Base-by-base conservation (phyloP, 2,888 invertebrate genomes). In the Eutolmus rufibarbis region DNA sequence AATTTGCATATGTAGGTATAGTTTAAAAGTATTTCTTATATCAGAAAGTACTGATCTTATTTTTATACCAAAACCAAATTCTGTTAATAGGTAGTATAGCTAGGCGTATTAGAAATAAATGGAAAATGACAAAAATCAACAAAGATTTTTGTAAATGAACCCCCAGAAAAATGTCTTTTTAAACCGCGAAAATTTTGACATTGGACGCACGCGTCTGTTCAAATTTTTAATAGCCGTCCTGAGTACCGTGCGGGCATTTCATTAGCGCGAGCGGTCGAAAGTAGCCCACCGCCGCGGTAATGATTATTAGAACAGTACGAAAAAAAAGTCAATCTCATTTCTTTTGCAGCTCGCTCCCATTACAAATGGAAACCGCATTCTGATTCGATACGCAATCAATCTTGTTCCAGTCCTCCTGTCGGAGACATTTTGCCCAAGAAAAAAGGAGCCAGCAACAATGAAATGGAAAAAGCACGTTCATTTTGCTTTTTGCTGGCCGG, bases 331-430 rank as follows among this genome's bases (percentile, higher is more conserved):
- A 76, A 77, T 86, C 86, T 86, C 74, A 77, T 77, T 77, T 76
- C 86, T 86, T 74, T 85, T 19, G 77, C 37, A 77, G 40, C 23
- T n/a, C 14, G 86, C 77, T 86, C 77, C 86, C 77, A 86, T 86
- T 86, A 86, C 86, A 77, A 77, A 77, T 77, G 86, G 56, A 86
- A 86, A 86, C 77, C 86, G 57, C 78, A 78, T 86, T 86, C 77
- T 86, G 57, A 86, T 86, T 86, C 78, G 86, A 86, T 86, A 78
- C 78, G 77, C 66, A 78, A 86, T 86, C 86, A 86, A 86, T 86
- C 86, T 86, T 86, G 23, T 66, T 86, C 56, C 86, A 86, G 76
- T 56, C 46, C 86, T 86, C 34, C 85, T 77, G 56, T 86, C 56
- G 56, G 86, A 77, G 86, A 77, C 86, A 77, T 77, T 56, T 51